These are phyloP conservation scores for Ichneumon xanthorius DNA, from an alignment of 2,888 invertebrate genomes.

Conservation along the genomic window DNA sequence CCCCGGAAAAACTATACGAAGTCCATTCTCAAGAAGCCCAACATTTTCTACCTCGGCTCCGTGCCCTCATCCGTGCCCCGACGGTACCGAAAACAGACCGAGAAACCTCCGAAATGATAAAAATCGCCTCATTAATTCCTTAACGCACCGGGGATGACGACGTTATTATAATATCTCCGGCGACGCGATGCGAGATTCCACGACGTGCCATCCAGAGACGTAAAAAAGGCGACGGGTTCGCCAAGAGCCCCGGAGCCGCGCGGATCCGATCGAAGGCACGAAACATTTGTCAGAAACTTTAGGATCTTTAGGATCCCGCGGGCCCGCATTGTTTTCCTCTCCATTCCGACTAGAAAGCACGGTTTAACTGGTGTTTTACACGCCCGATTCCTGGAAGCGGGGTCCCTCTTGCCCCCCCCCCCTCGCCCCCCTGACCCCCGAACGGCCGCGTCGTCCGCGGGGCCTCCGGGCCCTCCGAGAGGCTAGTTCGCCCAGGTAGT, in stretches of 20 bases:
- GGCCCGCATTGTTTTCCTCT: slow-evolving; percentile 81
- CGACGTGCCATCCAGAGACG: slow-evolving; percentile 21
- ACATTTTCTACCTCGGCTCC: not conserved
- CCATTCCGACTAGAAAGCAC: slow-evolving; percentile 82
- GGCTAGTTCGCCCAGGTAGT: slow-evolving; percentile 66
- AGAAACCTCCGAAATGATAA: slow-evolving; percentile 39
- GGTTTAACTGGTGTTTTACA: slow-evolving; percentile 83
- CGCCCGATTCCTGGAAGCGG: slow-evolving; percentile 82
- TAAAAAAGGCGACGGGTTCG: slow-evolving; percentile 35
- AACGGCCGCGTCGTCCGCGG: slow-evolving; percentile 39
- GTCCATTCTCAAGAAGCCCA: not conserved
- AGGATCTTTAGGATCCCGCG: slow-evolving; percentile 70
- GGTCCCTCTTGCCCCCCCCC: slow-evolving; percentile 71
- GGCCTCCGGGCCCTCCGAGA: slow-evolving; percentile 62
- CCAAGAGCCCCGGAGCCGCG: slow-evolving; percentile 27
- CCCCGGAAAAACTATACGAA: no score
- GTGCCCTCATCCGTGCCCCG: no score
- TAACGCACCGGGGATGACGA: slow-evolving; percentile 48
- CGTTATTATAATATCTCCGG: slow-evolving; percentile 59
- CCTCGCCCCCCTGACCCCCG: slow-evolving; percentile 12
- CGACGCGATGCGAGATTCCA: slow-evolving; percentile 35
- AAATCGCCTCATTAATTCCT: slow-evolving; percentile 54
- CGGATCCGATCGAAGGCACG: slow-evolving; percentile 74
- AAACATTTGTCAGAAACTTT: slow-evolving; percentile 83
- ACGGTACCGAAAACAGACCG: not conserved